Evolutionary conservation across 2,113 vertebrate genomes (phyloP), one percentile per base, ranked within the genome.

Genomic region (Carollia perspicillata): DNA sequence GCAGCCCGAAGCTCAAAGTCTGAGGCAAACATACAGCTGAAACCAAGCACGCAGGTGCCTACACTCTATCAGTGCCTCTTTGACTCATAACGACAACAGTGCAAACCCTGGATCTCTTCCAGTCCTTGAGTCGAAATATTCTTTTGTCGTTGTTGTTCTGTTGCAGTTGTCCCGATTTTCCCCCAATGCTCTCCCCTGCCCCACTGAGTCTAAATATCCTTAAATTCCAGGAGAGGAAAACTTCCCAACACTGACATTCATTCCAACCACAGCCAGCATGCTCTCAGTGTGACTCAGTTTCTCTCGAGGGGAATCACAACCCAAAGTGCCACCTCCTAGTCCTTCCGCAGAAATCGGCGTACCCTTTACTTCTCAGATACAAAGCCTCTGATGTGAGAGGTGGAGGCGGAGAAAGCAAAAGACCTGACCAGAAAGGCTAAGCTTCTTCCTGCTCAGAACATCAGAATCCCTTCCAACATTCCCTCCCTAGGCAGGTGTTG

Each of bases 401-500:
- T 12, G 4, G 6, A 33, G 12, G 26, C 17, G 11, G 42, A 71
- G 14, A 9, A 75, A 66, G n/a, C 84, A 53, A 33, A 78, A 80
- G 85, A 89, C 35, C 77, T 26, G 47, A 60, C 58, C 65, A 80
- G 72, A 53, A 63, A 92, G 75, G 77, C 47, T 84, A 42, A 53
- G 55, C 83, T 60, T 94, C 37, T 74, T 94, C 63, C 75, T 86
- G 47, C 55, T 89, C 35, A 23, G 60, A 88, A 55, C 28, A 84
- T 66, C 79, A n/a, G 65, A 78, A 80, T 51, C 44, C 55, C n/a
- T 69, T 89, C 83, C 12, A 0, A 35, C 28, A n/a, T 9, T 33
- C 55, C 49, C 58, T 93, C 37, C 90, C 80, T 23, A 69, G 78
- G 89, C 94, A 97, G 96, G 91, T 96, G 42, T 78, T 80, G 58